phyloP scores from a whole-genome alignment of 2,113 vertebrate genomes.

The Pygoscelis adeliae region DNA sequence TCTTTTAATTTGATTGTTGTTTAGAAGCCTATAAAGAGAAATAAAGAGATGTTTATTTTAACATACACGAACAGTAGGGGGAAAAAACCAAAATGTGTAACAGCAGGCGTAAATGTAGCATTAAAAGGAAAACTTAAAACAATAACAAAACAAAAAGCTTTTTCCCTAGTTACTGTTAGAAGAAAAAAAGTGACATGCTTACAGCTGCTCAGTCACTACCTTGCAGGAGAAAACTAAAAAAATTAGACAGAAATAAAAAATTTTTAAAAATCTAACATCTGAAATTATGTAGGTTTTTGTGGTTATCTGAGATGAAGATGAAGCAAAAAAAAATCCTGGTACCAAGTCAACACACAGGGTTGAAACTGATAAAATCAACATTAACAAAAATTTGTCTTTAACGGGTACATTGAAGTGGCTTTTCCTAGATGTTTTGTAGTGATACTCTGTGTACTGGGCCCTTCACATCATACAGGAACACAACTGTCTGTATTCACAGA shows the following conservation, averaged over 20 bases:
- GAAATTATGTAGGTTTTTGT: background rate
- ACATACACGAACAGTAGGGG: background rate
- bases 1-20: constrained; percentile 96
- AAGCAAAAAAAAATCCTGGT: background rate
- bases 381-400: background rate
- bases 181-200: background rate
- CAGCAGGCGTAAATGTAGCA: background rate
- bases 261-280: background rate
- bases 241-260: background rate
- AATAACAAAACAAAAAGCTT: background rate
- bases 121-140: background rate
- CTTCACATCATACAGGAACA: background rate
- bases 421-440: background rate
- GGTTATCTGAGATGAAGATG: background rate
- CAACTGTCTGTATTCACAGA: background rate
- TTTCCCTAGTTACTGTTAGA: background rate
- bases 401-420: background rate
- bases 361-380: background rate
- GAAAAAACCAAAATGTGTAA: background rate
- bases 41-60: background rate
- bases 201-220: background rate
- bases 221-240: background rate
- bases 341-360: background rate
- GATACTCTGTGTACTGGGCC: background rate
- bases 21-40: constrained; percentile 85